Percentiles rank a stretch among this genome's conserved stretches.
Evolutionary conservation across 1,140 invertebrate genomes (phyloP).

Genomic region (Laupala kohalensis): DNA sequence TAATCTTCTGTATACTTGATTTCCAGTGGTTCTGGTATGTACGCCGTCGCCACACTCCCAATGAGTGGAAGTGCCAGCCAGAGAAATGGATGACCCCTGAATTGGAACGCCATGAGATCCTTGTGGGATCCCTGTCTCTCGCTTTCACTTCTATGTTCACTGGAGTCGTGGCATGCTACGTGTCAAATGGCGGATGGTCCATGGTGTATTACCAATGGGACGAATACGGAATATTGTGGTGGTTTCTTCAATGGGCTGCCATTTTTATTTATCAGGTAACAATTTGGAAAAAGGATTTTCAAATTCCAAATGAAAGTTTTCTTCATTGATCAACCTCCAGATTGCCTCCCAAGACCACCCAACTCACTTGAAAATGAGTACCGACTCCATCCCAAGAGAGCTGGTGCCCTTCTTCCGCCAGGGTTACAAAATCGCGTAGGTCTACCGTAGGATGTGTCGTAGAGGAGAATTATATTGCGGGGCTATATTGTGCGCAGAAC

Average conservation of each 20-base stretch:
- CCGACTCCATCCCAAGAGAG: too few species aligned
- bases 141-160: constrained; percentile 38
- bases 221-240: constrained; percentile 51
- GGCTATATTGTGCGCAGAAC: too few species aligned
- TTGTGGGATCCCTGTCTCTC: constrained; percentile 44
- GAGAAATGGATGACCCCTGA: constrained; percentile 49
- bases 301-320: too few species aligned
- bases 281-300: too few species aligned
- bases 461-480: too few species aligned
- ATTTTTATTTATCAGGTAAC: constrained; percentile 47
- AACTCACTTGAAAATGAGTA: too few species aligned
- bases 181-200: constrained; percentile 48
- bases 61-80: constrained; percentile 64
- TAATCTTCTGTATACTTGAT: neutral
- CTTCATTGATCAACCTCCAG: too few species aligned
- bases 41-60: constrained; percentile 35
- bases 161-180: constrained; percentile 45
- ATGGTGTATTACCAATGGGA: constrained; percentile 47
- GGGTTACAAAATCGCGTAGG: too few species aligned
- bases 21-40: constrained; percentile 56
- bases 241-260: constrained; percentile 46
- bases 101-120: constrained; percentile 52
- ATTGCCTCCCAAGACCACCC: too few species aligned
- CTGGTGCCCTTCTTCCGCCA: too few species aligned
- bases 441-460: too few species aligned